These are phyloP conservation scores for Branchinecta lindahli DNA, from an alignment of 1,140 invertebrate genomes.

Conservation along the genomic window DNA sequence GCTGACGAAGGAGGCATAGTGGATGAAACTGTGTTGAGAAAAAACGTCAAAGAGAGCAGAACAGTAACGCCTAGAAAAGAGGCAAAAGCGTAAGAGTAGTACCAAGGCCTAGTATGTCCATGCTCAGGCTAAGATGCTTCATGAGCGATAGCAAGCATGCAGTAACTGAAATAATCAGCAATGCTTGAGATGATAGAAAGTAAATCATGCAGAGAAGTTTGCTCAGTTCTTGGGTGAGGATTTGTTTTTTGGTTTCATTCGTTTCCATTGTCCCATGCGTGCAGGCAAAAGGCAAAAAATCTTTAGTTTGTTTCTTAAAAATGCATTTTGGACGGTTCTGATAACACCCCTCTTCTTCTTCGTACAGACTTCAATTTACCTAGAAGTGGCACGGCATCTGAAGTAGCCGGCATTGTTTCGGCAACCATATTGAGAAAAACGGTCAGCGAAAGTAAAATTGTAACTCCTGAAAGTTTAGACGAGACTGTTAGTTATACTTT, in stretches of 20 bases:
- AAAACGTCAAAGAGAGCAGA: conserved; percentile 52
- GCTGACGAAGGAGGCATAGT: conserved; percentile 48
- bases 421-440: conserved; percentile 75
- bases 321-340: not conserved
- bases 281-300: not conserved
- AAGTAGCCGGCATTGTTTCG: conserved; percentile 65
- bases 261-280: too few species aligned
- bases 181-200: too few species aligned
- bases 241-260: too few species aligned
- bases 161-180: too few species aligned
- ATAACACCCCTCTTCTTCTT: conserved; percentile 1
- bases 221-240: too few species aligned
- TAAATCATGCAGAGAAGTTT: too few species aligned
- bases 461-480: conserved; percentile 48
- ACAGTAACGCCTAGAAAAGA: conserved; percentile 45
- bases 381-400: conserved; percentile 66
- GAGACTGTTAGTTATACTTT: too few species aligned
- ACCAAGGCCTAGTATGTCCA: not conserved
- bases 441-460: conserved; percentile 72
- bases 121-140: conserved; percentile 1
- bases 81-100: conserved; percentile 14
- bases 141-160: too few species aligned
- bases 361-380: conserved; percentile 37
- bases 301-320: not conserved
- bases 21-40: conserved; percentile 48